Percentiles rank a stretch among this genome's conserved stretches.
Conservation (phyloP, 2,888 invertebrate species). For the Lypha dubia region DNA sequence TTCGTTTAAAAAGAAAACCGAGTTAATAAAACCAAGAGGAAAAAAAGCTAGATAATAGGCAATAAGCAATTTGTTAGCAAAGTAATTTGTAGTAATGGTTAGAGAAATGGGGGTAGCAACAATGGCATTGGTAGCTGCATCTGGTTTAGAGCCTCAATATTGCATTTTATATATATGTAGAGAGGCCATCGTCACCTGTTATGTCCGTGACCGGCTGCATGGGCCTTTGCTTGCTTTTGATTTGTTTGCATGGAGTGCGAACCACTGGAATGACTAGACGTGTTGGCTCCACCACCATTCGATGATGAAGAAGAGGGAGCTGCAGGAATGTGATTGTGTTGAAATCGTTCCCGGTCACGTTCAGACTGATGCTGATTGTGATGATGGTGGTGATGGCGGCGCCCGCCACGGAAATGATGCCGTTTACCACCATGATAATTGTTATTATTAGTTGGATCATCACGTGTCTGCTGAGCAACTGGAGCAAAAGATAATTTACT, state of each 20-base stretch:
- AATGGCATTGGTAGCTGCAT: slow-evolving; percentile 64
- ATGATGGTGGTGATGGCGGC: slow-evolving; percentile 78
- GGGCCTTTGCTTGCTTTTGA: slow-evolving; percentile 80
- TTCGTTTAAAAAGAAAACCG: slow-evolving; percentile 29
- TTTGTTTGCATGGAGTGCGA: slow-evolving; percentile 71
- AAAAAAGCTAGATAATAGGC: slow-evolving; percentile 1
- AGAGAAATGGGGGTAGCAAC: slow-evolving; percentile 58
- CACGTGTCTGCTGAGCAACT: slow-evolving; percentile 78
- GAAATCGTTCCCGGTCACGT: slow-evolving; percentile 74
- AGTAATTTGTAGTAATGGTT: slow-evolving; percentile 63
- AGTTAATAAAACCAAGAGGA: not conserved
- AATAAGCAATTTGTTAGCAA: slow-evolving; percentile 54
- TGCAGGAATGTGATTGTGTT: slow-evolving; percentile 73
- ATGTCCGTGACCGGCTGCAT: slow-evolving; percentile 78
- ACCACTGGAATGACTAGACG: slow-evolving; percentile 70
- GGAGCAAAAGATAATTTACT: slow-evolving; percentile 77
- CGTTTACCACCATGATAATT: slow-evolving; percentile 76
- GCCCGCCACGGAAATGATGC: slow-evolving; percentile 78
- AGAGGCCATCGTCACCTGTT: slow-evolving; percentile 82
- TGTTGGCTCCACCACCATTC: slow-evolving; percentile 51
- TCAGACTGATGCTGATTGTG: slow-evolving; percentile 78
- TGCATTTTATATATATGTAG: slow-evolving; percentile 63
- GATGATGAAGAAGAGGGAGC: slow-evolving; percentile 45
- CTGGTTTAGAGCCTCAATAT: slow-evolving; percentile 65
- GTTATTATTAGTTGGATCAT: slow-evolving; percentile 81